A percentile compares a stretch with the other conserved stretches of the same genome.
Conservation (phyloP, 2,888 invertebrate genomes). For the Melinaea menophilus region DNA sequence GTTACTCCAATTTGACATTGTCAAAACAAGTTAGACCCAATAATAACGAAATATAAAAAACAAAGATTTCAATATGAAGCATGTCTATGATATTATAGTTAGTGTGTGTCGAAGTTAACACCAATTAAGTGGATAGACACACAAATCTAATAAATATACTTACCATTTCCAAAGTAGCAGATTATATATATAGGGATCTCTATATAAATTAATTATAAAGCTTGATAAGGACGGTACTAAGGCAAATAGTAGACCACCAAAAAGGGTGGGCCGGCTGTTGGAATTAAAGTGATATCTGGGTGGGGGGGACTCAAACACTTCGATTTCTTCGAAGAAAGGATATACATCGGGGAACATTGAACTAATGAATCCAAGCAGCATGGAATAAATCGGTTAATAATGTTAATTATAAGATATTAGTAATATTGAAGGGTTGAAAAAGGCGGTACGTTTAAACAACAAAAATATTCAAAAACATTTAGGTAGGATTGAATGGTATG, state of each 20-base stretch:
- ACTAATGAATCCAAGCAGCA: slow-evolving; percentile 57
- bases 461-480: too few relatives aligned
- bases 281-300: slow-evolving; percentile 50
- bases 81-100: neutral
- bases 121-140: neutral
- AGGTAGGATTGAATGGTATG: too few relatives aligned
- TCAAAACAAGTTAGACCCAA: too few relatives aligned
- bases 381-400: slow-evolving; percentile 41
- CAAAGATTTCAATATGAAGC: too few relatives aligned
- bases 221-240: slow-evolving; percentile 33
- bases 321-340: slow-evolving; percentile 62
- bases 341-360: slow-evolving; percentile 59
- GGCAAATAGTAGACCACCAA: slow-evolving; percentile 20
- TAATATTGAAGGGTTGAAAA: neutral
- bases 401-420: slow-evolving; percentile 14
- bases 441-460: neutral
- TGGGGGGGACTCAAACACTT: slow-evolving; percentile 60
- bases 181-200: slow-evolving; percentile 13
- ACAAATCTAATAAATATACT: slow-evolving; percentile 15
- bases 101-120: neutral
- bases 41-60: too few relatives aligned
- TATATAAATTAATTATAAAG: slow-evolving; percentile 20
- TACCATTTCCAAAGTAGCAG: slow-evolving; percentile 28
- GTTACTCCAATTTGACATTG: too few relatives aligned
- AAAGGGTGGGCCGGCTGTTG: slow-evolving; percentile 14